Conservation (phyloP, 2,113 vertebrate genomes). For the Brachyhypopomus gauderio region DNA sequence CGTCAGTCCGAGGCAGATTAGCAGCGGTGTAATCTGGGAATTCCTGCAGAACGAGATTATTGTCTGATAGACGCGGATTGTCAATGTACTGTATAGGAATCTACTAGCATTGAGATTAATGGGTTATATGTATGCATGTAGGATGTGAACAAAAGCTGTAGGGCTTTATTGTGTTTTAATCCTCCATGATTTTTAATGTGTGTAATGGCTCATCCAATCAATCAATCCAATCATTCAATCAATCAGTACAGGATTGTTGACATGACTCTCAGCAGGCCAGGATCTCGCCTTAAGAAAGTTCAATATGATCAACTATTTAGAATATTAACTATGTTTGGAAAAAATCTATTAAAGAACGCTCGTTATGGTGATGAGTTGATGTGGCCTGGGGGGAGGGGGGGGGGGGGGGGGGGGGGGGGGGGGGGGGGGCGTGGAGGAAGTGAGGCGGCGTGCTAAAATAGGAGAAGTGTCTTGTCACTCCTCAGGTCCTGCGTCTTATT, state of each 20-base stretch:
- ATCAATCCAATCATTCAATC: too few species aligned
- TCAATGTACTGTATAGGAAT: not conserved
- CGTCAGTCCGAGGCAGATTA: conserved; percentile 35
- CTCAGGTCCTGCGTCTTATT: conserved; percentile 14
- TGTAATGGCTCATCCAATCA: too few species aligned
- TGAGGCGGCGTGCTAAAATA: not conserved
- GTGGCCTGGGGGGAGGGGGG: not conserved
- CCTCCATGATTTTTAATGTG: too few species aligned
- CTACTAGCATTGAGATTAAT: too few species aligned
- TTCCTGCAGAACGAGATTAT: conserved; percentile 31
- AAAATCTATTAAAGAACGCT: not conserved
- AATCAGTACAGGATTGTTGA: too few species aligned
- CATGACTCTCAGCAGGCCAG: too few species aligned
- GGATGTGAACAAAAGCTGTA: too few species aligned
- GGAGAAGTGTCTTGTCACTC: not conserved
- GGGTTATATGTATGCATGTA: too few species aligned
- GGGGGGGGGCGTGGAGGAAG: not conserved
- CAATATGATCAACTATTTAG: too few species aligned
- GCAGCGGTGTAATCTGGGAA: conserved; percentile 28
- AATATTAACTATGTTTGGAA: not conserved
- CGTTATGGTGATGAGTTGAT: not conserved
- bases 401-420: not conserved
- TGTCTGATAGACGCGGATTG: conserved; percentile 10
- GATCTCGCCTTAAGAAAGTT: too few species aligned
- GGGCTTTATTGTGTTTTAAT: too few species aligned